phyloP scores from a whole-genome alignment of 2,113 vertebrate genomes.

The Tympanuchus pallidicinctus region DNA sequence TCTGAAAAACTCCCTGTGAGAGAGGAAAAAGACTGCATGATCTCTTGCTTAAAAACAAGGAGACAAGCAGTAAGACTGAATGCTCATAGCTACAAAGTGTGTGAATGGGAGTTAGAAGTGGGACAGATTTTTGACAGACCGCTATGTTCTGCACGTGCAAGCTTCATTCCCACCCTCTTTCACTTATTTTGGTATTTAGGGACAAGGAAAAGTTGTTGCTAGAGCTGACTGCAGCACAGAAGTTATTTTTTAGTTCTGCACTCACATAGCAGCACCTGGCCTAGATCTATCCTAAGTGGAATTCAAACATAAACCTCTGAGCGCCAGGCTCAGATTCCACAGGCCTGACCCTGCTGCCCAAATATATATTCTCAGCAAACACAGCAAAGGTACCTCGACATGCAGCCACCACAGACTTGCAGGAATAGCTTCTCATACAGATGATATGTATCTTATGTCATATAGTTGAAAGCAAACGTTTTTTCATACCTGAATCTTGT shows the following conservation, averaged over 20 bases:
- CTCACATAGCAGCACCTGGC: not conserved
- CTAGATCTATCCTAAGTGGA: not conserved
- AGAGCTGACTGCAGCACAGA: not conserved
- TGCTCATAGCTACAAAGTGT: rapidly evolving
- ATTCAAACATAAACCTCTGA: constrained; percentile 30
- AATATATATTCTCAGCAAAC: not conserved
- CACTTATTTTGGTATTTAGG: not conserved
- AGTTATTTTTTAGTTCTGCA: not conserved
- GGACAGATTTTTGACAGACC: rapidly evolving
- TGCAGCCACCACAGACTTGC: not conserved
- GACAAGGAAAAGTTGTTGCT: not conserved
- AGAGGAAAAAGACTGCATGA: not conserved
- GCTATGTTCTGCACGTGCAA: not conserved
- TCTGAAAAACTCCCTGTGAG: not conserved
- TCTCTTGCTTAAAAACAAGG: not conserved
- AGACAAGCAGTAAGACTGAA: not conserved
- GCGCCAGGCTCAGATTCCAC: not conserved
- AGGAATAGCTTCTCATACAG: not conserved
- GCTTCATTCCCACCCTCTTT: not conserved
- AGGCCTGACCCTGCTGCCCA: not conserved
- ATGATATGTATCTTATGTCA: not conserved
- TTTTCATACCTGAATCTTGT: not conserved
- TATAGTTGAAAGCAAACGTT: not conserved
- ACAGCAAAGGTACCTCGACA: not conserved
- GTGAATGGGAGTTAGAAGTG: not conserved